These are phyloP conservation scores for Onychostruthus taczanowskii DNA, from an alignment of 2,113 vertebrate species.

Conservation along the genomic window DNA sequence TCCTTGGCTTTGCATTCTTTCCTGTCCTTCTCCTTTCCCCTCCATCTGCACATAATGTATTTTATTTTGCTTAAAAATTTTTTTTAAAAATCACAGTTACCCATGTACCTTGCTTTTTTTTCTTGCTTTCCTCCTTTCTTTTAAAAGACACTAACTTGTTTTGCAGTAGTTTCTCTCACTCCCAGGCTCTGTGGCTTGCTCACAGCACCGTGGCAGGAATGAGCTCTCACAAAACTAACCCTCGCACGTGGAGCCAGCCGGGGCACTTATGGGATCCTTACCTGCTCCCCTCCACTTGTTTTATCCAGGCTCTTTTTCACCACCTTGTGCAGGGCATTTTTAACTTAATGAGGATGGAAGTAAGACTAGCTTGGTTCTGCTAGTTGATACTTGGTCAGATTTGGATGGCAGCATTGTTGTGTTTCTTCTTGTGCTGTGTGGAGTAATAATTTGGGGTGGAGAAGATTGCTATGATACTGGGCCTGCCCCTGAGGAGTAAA, in stretches of 20 bases:
- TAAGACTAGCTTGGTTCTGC: background rate
- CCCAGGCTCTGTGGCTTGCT: conserved; percentile 22
- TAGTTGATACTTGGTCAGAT: background rate
- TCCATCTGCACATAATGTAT: background rate
- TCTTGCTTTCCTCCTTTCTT: background rate
- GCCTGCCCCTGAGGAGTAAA: background rate
- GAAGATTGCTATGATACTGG: fast-evolving
- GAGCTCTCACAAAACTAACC: conserved; percentile 35
- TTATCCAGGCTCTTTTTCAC: background rate
- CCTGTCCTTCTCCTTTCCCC: background rate
- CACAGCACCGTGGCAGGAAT: background rate
- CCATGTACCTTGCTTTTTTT: background rate
- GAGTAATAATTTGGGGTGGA: background rate
- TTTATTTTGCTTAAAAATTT: background rate
- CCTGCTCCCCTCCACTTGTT: background rate
- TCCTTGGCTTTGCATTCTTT: conserved; percentile 22
- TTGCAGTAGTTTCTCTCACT: background rate
- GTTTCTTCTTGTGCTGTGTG: background rate
- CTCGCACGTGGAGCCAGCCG: fast-evolving
- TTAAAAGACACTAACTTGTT: conserved; percentile 17
- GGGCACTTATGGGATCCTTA: background rate
- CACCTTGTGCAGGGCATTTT: background rate
- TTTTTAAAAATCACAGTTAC: background rate
- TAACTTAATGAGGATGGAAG: background rate
- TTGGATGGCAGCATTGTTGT: background rate